Percentiles rank a stretch among this genome's conserved stretches.
phyloP scores from a whole-genome alignment of 2,113 vertebrate species.

The Upupa epops region DNA sequence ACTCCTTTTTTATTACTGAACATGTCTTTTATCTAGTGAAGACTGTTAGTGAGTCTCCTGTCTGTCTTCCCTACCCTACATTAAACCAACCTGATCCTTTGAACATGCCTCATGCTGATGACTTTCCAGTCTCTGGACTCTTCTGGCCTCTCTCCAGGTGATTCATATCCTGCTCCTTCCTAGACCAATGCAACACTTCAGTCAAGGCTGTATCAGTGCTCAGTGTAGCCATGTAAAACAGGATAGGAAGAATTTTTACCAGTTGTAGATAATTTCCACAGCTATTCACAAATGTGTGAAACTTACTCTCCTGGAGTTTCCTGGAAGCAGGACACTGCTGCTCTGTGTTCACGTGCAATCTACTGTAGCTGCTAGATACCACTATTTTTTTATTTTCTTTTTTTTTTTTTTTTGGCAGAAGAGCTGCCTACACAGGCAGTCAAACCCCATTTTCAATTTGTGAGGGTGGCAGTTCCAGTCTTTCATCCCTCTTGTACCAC shows the following conservation, averaged over 20 bases:
- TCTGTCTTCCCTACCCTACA: not conserved
- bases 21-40: not conserved
- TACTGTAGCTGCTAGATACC: not conserved
- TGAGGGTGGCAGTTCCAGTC: not conserved
- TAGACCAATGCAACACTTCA: accelerated
- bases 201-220: not conserved
- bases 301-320: not conserved
- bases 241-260: not conserved
- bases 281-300: accelerated
- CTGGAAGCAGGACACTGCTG: not conserved
- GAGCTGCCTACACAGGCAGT: not conserved
- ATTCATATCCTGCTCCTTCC: not conserved
- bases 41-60: not conserved
- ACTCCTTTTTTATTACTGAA: not conserved
- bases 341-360: not conserved
- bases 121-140: not conserved
- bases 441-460: not conserved
- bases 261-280: no score
- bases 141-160: not conserved
- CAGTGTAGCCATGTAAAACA: accelerated
- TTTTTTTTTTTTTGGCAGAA: not conserved
- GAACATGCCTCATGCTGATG: accelerated
- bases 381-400: not conserved
- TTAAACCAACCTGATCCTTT: not conserved
- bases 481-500: not conserved